A percentile compares a stretch with the other conserved stretches of the same genome.
phyloP scores from a whole-genome alignment of 53 echinoderm and acorn worm species.

The Luidia sarsii region DNA sequence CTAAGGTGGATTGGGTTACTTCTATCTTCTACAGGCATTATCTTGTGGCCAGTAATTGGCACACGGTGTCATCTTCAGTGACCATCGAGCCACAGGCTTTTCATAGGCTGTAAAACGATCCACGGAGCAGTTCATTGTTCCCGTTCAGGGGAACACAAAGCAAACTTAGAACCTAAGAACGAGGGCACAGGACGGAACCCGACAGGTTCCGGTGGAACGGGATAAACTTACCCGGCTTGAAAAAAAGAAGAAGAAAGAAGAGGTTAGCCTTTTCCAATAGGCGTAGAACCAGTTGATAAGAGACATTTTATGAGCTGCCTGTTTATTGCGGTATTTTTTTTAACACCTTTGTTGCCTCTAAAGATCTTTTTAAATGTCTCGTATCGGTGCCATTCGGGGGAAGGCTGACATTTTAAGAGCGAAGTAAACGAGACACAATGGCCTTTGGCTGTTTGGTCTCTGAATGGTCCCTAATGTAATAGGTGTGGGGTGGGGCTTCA shows the following conservation, averaged over 20 bases:
- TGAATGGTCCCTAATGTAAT: neutral
- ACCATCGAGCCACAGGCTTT: too few relatives aligned
- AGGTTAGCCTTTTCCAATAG: conserved; percentile 7
- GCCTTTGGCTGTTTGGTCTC: conserved; percentile 7
- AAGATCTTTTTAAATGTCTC: neutral
- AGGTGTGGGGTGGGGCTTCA: conserved; percentile 9
- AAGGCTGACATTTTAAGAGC: neutral
- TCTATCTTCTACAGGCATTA: conserved; percentile 26
- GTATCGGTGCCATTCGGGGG: neutral
- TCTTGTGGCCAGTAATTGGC: conserved; percentile 24
- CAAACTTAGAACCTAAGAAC: too few relatives aligned
- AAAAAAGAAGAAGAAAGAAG: too few relatives aligned
- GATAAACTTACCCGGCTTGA: conserved; percentile 12
- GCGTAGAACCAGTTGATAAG: conserved; percentile 35
- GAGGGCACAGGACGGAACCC: conserved; percentile 46
- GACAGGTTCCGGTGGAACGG: conserved; percentile 18
- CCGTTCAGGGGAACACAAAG: too few relatives aligned
- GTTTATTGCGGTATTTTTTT: neutral
- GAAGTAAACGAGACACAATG: neutral
- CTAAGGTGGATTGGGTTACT: conserved; percentile 21
- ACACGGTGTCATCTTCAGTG: neutral
- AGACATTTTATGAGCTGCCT: neutral
- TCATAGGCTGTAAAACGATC: conserved; percentile 24
- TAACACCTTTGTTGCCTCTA: neutral
- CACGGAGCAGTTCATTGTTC: too few relatives aligned